Evolutionary conservation across 1,140 invertebrate genomes (phyloP).

Genomic region (Wasmannia auropunctata): DNA sequence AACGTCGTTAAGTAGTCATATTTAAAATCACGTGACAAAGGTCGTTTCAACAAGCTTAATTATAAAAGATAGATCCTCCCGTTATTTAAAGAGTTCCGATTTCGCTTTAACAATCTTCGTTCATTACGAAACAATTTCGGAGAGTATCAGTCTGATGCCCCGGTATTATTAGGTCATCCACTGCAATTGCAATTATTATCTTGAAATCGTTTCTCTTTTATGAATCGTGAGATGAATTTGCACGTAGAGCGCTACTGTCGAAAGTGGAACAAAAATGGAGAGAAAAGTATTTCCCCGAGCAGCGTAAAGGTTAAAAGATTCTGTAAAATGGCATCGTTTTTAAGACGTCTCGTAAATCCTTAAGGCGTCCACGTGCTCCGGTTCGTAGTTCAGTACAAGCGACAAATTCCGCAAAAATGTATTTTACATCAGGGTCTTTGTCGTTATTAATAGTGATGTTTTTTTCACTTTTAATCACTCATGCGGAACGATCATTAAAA

Average conservation of each 20-base stretch:
- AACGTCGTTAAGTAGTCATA: not conserved
- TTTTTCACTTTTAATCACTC: not conserved
- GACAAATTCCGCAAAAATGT: not conserved
- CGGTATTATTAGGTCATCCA: constrained; percentile 7
- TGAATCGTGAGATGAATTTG: not conserved
- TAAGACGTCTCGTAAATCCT: constrained; percentile 22
- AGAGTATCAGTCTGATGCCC: not conserved
- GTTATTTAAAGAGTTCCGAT: constrained; percentile 11
- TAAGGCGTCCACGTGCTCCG: not conserved
- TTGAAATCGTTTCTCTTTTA: not conserved
- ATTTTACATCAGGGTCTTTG: not conserved
- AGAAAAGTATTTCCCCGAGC: not conserved
- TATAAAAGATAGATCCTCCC: not conserved
- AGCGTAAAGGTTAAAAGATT: not conserved
- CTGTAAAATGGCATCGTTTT: not conserved
- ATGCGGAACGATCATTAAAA: not conserved
- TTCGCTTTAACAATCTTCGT: constrained; percentile 1
- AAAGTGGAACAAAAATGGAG: not conserved
- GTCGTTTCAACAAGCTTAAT: not conserved
- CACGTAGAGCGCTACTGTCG: not conserved
- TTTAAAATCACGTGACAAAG: not conserved
- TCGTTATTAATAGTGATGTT: not conserved
- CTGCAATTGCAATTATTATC: constrained; percentile 19
- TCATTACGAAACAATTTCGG: constrained; percentile 33
- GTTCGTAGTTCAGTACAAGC: not conserved